phyloP scores from a whole-genome alignment of 1,140 invertebrate species.

The Arion vulgaris region DNA sequence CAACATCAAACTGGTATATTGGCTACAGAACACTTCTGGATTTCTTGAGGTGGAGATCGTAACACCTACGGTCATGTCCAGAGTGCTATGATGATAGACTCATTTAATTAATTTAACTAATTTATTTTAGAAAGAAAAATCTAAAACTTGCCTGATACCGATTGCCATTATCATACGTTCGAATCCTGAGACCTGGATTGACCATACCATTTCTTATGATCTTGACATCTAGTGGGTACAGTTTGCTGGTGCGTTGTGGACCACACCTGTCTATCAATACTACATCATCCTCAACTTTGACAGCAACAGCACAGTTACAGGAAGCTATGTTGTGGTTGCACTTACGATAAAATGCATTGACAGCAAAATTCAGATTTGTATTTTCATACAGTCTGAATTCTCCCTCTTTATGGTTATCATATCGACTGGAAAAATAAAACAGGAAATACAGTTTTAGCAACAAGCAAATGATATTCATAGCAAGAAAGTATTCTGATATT shows the following conservation, averaged over 20 bases:
- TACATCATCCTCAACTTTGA: conserved; percentile 62
- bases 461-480: not conserved
- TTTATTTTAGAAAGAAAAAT: not conserved
- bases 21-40: too few relatives aligned
- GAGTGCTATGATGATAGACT: too few relatives aligned
- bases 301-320: conserved; percentile 66
- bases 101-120: too few relatives aligned
- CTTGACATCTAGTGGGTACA: conserved; percentile 46
- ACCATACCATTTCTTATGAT: conserved; percentile 53
- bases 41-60: too few relatives aligned
- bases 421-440: conserved; percentile 47
- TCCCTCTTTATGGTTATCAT: conserved; percentile 58
- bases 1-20: too few relatives aligned
- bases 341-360: conserved; percentile 49
- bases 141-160: conserved; percentile 44
- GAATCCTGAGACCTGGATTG: conserved; percentile 48
- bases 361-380: conserved; percentile 55
- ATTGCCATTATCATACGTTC: conserved; percentile 43
- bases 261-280: conserved; percentile 61
- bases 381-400: conserved; percentile 57
- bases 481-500: not conserved
- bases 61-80: too few relatives aligned
- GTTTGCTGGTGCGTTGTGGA: conserved; percentile 11
- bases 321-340: conserved; percentile 49
- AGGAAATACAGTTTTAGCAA: too few relatives aligned